phyloP scores from a whole-genome alignment of 2,888 invertebrate species.

The Habroteleia sp. region DNA sequence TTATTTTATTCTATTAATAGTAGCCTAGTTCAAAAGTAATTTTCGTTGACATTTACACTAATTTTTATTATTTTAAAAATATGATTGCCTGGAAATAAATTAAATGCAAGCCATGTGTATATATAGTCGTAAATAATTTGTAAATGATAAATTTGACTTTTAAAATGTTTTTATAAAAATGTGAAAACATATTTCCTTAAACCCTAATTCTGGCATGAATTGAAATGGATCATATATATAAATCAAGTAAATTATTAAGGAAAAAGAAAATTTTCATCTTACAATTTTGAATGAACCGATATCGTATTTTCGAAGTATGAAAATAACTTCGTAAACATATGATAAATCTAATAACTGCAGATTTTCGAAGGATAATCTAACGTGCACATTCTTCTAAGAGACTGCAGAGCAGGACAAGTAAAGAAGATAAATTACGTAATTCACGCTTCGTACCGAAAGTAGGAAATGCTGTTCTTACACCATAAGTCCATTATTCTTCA shows the following conservation, averaged over 20 bases:
- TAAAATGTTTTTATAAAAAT: too few relatives aligned
- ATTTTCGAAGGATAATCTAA: conserved; percentile 54
- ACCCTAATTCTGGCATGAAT: too few relatives aligned
- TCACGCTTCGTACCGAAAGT: conserved; percentile 45
- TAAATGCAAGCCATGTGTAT: too few relatives aligned
- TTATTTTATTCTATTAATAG: too few relatives aligned
- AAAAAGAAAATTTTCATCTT: conserved; percentile 45
- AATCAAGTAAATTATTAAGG: conserved; percentile 49
- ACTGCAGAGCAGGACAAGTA: conserved; percentile 41
- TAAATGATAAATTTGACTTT: too few relatives aligned
- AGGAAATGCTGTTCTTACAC: conserved; percentile 56
- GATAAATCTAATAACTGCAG: conserved; percentile 58
- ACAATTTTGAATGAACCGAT: conserved; percentile 27
- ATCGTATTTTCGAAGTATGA: conserved; percentile 32
- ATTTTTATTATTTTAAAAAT: too few relatives aligned
- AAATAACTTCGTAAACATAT: conserved; percentile 42
- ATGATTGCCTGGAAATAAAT: too few relatives aligned
- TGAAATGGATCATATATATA: too few relatives aligned
- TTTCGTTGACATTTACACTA: too few relatives aligned
- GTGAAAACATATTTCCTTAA: too few relatives aligned
- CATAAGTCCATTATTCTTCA: conserved; percentile 47
- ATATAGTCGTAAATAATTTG: too few relatives aligned
- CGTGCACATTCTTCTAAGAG: conserved; percentile 55
- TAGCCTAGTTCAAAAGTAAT: too few relatives aligned
- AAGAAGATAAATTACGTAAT: conserved; percentile 62